Base-by-base conservation (phyloP, 2,113 vertebrate genomes). In the Lota lota region DNA sequence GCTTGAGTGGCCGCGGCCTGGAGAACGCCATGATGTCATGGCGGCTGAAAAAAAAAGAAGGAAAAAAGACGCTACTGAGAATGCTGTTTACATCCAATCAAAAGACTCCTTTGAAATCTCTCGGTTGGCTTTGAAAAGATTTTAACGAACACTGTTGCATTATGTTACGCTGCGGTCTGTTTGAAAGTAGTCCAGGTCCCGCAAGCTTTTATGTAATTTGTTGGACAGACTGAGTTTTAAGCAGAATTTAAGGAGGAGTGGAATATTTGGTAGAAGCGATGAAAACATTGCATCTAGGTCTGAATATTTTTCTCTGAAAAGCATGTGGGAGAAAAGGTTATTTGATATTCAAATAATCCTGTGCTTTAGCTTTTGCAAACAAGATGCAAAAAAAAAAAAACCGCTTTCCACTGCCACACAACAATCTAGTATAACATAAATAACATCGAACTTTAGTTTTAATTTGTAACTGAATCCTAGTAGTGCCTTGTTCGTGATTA, bases 11-110 rank as follows among this genome's bases (percentile, higher is more conserved):
- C 70, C 73, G 22, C 17, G 18, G 73, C 54, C 77, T 22, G 64
- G 69, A 5, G 66, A 61, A 67, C 61, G 74, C 66, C 74, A 74
- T 74, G 8, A 77, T 79, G 75, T 85, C 77, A 77, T 65, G 40
- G 72, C 74, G 22, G 36, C 64, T 18, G 63, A 79, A 28, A 65
- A n/a, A 50, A 28, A 28, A 28, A 28, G 6, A 28, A 5, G 28
- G 28, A 28, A 28, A 28, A 28, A 28, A 5, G 28, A 28, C 28
- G 28, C 28, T 5, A 28, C 28, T 28, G 28, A 28, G 64, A 15
- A 4, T 68, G 50, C 66, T 64, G 66, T 85, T 67, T 70, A 58
- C 60, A 0, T 79, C 79, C 61, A 88, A 86, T 87, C 85, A 85
- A 50, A 59, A 59, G 61, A 3, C 18, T 3, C 1, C 72, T 81